Evolutionary conservation across 2,888 invertebrate species (phyloP), one percentile per base, ranked within the genome.

Genomic region (Lycia hirtaria): DNA sequence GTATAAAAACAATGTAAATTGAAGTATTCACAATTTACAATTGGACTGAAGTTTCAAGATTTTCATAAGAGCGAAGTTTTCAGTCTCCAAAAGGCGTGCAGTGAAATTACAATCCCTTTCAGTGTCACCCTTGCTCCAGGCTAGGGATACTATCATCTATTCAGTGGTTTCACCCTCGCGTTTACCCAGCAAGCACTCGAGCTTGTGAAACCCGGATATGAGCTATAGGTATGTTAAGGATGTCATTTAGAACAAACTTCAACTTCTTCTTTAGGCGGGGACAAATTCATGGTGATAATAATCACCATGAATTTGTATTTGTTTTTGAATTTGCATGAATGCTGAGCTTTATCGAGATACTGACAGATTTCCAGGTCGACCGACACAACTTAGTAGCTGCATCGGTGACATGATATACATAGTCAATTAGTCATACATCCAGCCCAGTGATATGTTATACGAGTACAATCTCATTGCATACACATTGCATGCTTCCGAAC

Each of bases 21-120:
- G 12, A 38, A 22, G 4, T n/a, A 38, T 9, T 35, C 14, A 32
- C 5, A 14, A 32, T 32, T 32, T 30, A n/a, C 5, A 3, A 1
- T 10, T n/a, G n/a, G 14, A 14, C 9, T 17, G 17, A 17, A 40
- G 12, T 40, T 40, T 40, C 15, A 19, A 47, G 54, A 55, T 49
- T 51, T 20, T 37, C 51, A 56, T 60, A 56, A 59, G 56, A 58
- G 51, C 47, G 49, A 58, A 58, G 50, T 59, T 40, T 38, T 24
- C 50, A 17, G 32, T 33, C 45, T 41, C 47, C 44, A 57, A 54
- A 56, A 20, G 35, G 19, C 37, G 44, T 35, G 41, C 43, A 20
- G 10, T 12, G 30, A 33, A 35, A 41, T 52, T 26, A 10, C 41
- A 10, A 56, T 53, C 59, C 60, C 60, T 60, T 57, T 60, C 54